These are phyloP conservation scores for Callosobruchus maculatus DNA, from an alignment of 2,888 invertebrate genomes.

Conservation along the genomic window DNA sequence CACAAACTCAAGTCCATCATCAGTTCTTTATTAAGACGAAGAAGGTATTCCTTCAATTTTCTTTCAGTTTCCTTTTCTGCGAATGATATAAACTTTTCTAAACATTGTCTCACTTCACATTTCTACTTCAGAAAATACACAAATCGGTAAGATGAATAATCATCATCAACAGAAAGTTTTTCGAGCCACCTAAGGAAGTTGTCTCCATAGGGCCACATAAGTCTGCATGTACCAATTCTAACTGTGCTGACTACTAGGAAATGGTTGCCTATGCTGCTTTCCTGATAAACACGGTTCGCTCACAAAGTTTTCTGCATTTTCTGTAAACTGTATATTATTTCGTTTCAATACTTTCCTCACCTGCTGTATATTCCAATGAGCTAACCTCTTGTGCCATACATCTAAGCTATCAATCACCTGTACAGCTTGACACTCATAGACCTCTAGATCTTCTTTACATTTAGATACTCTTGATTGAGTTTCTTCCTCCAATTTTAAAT, in stretches of 20 bases:
- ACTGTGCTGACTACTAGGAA: conserved; percentile 7
- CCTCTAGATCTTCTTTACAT: too few species aligned
- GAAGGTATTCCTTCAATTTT: conserved; percentile 24
- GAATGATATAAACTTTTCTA: conserved; percentile 22
- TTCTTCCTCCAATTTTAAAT: too few species aligned
- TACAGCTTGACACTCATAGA: too few species aligned
- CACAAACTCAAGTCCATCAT: conserved; percentile 33
- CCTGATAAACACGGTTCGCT: conserved; percentile 13
- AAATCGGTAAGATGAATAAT: conserved; percentile 17
- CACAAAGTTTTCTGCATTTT: conserved; percentile 1
- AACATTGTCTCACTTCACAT: conserved; percentile 15
- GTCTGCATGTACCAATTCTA: conserved; percentile 18
- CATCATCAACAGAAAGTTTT: conserved; percentile 23
- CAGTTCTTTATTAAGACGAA: too few species aligned
- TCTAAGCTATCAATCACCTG: too few species aligned
- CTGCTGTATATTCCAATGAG: conserved; percentile 11
- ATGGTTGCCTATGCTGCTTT: conserved; percentile 13
- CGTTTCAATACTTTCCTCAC: conserved; percentile 6
- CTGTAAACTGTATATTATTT: conserved; percentile 10
- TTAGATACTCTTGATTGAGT: too few species aligned
- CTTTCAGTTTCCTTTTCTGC: conserved; percentile 31
- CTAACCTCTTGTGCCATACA: conserved; percentile 10
- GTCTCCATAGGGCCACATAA: conserved; percentile 17
- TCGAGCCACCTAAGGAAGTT: conserved; percentile 7
- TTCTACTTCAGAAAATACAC: conserved; percentile 26